Conservation (phyloP, 2,797 vertebrate species). For the Crocidura indochinensis region DNA sequence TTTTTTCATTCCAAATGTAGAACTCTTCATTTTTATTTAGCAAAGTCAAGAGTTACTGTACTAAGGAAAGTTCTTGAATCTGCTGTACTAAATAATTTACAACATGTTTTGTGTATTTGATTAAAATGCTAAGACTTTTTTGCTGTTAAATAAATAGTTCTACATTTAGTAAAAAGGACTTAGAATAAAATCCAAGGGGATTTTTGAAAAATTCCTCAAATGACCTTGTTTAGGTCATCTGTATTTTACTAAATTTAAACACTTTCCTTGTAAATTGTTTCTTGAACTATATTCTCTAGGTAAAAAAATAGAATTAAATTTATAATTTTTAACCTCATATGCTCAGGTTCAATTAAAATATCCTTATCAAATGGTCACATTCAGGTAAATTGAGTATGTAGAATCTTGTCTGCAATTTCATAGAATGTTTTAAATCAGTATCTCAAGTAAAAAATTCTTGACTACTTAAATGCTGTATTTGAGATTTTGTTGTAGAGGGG, state of each 20-base stretch:
- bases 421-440: neutral
- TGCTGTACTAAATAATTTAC: no score
- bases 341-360: neutral
- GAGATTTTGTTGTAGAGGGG: neutral
- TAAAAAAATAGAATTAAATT: conserved; percentile 13
- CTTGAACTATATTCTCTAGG: conserved; percentile 29
- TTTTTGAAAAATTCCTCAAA: conserved; percentile 31
- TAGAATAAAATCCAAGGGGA: neutral
- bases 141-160: no score
- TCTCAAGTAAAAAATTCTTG: conserved; percentile 15
- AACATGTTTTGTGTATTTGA: no score
- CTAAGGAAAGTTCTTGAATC: no score
- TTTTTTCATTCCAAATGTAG: no score
- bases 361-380: conserved; percentile 19
- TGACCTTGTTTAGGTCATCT: conserved; percentile 10
- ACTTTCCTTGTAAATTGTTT: neutral
- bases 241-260: neutral
- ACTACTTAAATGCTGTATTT: neutral
- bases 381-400: conserved; percentile 41
- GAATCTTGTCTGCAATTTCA: neutral
- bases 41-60: no score
- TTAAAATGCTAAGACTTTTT: no score
- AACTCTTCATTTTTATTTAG: no score
- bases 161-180: neutral
- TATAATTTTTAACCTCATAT: neutral